Evolutionary conservation across 2,113 vertebrate species (phyloP).

Genomic region (Piaya cayana): DNA sequence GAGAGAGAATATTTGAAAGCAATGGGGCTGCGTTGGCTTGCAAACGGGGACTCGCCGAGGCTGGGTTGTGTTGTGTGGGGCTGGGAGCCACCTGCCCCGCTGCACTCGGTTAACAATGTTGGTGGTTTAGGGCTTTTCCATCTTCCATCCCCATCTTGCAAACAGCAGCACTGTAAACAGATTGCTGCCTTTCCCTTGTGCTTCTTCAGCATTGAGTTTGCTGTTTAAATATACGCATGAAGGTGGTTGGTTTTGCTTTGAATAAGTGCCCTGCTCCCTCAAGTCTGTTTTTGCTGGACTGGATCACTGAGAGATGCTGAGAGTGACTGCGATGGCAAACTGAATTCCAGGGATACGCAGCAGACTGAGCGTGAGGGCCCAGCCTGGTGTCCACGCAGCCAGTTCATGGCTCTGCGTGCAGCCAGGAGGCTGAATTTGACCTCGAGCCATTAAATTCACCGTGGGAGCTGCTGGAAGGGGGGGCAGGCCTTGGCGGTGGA

Average conservation of each 20-base stretch:
- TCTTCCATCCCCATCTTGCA: neutral
- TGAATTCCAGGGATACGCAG: neutral
- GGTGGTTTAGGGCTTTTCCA: neutral
- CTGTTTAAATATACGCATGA: neutral
- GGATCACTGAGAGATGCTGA: neutral
- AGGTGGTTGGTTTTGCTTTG: neutral
- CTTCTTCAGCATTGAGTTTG: neutral
- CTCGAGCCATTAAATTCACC: neutral
- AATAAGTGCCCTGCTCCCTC: neutral
- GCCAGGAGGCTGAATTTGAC: neutral
- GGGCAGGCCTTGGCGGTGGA: neutral
- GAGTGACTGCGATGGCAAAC: neutral
- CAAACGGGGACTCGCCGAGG: neutral
- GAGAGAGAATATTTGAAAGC: neutral
- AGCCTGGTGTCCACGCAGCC: too few relatives aligned
- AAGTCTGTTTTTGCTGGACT: neutral
- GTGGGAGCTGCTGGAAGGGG: neutral
- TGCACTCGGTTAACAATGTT: accelerated
- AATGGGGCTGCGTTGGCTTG: neutral
- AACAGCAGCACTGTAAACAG: neutral
- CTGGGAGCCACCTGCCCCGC: neutral
- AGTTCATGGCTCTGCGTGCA: accelerated
- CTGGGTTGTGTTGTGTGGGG: neutral
- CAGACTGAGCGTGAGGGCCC: neutral
- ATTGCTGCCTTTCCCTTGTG: neutral